phyloP scores from a whole-genome alignment of 2,888 invertebrate species.

The Crematogaster levior region DNA sequence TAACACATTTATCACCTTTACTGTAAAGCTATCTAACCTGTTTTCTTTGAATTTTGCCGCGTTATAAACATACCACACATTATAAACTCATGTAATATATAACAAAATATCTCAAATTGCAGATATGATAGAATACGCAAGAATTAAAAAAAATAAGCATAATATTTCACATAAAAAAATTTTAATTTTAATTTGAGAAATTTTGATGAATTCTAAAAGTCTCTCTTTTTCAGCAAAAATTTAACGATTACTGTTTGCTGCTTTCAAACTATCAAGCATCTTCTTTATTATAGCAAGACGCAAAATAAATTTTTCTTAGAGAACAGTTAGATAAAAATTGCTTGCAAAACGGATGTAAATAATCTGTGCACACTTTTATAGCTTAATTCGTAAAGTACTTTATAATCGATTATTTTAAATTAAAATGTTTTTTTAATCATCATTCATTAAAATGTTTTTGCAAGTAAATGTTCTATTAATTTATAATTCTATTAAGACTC shows the following conservation, averaged over 20 bases:
- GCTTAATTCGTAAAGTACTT: neutral
- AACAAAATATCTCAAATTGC: neutral
- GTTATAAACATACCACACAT: neutral
- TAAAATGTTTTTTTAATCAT: neutral
- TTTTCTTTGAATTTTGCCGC: neutral
- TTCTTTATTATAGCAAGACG: neutral
- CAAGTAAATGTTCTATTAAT: neutral
- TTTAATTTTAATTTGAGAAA: too few species aligned
- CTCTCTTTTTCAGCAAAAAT: neutral
- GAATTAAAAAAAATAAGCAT: neutral
- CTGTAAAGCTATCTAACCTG: neutral
- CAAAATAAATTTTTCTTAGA: neutral
- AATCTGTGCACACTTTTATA: neutral
- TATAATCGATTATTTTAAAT: conserved; percentile 4
- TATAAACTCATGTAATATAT: neutral
- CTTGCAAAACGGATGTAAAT: neutral
- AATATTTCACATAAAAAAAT: neutral
- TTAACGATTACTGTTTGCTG: neutral
- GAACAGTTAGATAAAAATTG: neutral
- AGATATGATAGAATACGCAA: neutral
- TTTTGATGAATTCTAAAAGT: too few species aligned
- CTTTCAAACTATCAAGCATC: neutral
- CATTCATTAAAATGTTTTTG: neutral
- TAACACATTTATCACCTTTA: conserved; percentile 24
- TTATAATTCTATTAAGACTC: neutral